These are phyloP conservation scores for Drosophila kepulauana DNA, from an alignment of 1,140 invertebrate species.

Conservation along the genomic window DNA sequence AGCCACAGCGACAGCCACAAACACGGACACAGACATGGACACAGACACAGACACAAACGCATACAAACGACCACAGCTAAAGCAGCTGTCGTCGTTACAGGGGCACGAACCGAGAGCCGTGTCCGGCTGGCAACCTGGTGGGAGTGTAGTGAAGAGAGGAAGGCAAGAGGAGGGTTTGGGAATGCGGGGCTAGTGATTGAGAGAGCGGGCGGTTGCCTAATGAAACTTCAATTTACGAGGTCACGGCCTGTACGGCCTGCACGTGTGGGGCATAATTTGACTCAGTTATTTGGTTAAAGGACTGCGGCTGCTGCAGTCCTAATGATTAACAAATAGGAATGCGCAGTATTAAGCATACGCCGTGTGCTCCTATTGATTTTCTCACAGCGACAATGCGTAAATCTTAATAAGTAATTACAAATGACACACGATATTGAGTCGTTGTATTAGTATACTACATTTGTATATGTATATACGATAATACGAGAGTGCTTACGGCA, in stretches of 20 bases:
- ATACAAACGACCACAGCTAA: constrained; percentile 5
- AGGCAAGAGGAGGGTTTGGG: not conserved
- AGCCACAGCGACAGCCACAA: constrained; percentile 27
- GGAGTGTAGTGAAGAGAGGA: not conserved
- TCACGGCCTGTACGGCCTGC: constrained; percentile 75
- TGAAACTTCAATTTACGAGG: constrained; percentile 83
- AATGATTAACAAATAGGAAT: constrained; percentile 77
- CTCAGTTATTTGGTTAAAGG: constrained; percentile 79
- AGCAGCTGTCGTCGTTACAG: constrained; percentile 47
- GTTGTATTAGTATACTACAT: constrained; percentile 45
- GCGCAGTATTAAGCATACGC: constrained; percentile 61
- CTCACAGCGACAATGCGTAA: constrained; percentile 47
- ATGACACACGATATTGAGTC: constrained; percentile 58
- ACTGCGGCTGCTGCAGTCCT: constrained; percentile 64
- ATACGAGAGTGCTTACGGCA: constrained; percentile 8
- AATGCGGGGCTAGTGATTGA: not conserved
- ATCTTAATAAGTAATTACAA: constrained; percentile 60
- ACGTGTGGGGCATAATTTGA: constrained; percentile 80
- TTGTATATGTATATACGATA: constrained; percentile 23
- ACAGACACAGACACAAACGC: constrained; percentile 11
- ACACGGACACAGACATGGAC: constrained; percentile 5
- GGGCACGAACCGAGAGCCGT: constrained; percentile 42
- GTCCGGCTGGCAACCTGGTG: constrained; percentile 11
- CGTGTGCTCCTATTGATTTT: constrained; percentile 60
- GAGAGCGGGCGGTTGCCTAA: constrained; percentile 45